A percentile compares a stretch with the other conserved stretches of the same genome.
These are phyloP conservation scores for Thomomys bottae DNA, from an alignment of 2,113 vertebrate genomes.

Conservation along the genomic window DNA sequence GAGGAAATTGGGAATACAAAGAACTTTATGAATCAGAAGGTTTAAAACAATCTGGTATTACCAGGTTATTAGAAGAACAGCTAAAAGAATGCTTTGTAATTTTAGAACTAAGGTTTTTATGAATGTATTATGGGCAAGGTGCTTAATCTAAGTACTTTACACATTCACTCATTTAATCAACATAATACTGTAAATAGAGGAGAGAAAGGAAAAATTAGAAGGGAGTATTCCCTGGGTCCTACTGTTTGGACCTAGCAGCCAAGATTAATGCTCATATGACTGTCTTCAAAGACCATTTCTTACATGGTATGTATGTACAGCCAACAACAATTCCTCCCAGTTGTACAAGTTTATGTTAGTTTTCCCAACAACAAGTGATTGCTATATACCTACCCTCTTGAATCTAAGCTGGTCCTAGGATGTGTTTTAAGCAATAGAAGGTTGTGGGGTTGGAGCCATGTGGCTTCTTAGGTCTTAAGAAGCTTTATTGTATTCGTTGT, in stretches of 20 bases:
- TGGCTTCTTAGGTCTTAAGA: neutral
- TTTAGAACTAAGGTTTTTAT: slow-evolving; percentile 18
- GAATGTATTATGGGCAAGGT: neutral
- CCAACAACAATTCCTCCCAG: neutral
- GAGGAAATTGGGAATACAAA: neutral
- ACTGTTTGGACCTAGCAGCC: neutral
- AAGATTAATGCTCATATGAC: neutral
- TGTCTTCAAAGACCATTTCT: neutral
- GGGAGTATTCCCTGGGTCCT: neutral
- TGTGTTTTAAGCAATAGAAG: neutral
- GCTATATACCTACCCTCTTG: neutral
- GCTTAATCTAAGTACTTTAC: slow-evolving; percentile 23
- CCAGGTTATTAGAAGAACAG: neutral
- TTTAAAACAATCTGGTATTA: neutral
- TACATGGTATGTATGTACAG: neutral
- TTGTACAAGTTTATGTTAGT: neutral
- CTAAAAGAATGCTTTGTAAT: neutral
- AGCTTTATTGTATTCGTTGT: neutral
- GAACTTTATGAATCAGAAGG: neutral
- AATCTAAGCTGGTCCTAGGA: neutral
- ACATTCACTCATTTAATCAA: slow-evolving; percentile 5
- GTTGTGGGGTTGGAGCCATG: neutral
- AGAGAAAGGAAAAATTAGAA: neutral
- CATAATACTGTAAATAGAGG: neutral
- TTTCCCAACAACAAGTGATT: neutral